Base-by-base conservation (phyloP, 2,888 invertebrate genomes). In the Germaria angustata region DNA sequence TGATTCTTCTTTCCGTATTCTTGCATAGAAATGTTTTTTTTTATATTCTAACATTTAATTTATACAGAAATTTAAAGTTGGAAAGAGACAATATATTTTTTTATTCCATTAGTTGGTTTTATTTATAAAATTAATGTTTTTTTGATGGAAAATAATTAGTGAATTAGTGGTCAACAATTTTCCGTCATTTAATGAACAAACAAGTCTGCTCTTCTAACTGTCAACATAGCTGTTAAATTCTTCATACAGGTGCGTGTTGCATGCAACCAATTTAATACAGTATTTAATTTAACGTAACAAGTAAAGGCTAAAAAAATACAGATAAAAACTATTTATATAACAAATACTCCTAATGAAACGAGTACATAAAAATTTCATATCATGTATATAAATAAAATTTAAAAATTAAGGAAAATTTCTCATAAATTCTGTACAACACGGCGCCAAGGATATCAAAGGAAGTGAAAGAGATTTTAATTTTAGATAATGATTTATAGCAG, bases 101-200 rank as follows among this genome's bases (percentile, higher is more conserved):
- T n/a, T 11, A 49, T n/a, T 28, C 28, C 13, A 24, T 28, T 8
- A 5, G 15, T 32, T 53, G 28, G 8, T 17, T 28, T 41, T 24
- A 28, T 59, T 36, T 49, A 24, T 22, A n/a, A 15, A 44, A 20
- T 41, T 32, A n/a, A 61, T 49, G 39, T 39, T 49, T 39, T 17
- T 72, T 61, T 63, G 41, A 63, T 57, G 24, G 46, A 65, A 53
- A 28, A 51, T 39, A 76, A 68, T 76, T 76, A 59, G 39, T 17
- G n/a, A 66, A 59, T 59, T 66, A 34, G 44, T 57, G 13, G n/a
- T 15, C 49, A 32, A 20, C 51, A 28, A 22, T 49, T 46, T 17
- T 28, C 5, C 5, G 8, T 13, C 8, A 11, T 15, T 32, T 68
- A 22, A 8, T 24, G 0, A 69, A 36, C 53, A 55, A 41, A 55